phyloP scores from a whole-genome alignment of 2,888 invertebrate species.

The Pardosa pseudoannulata region DNA sequence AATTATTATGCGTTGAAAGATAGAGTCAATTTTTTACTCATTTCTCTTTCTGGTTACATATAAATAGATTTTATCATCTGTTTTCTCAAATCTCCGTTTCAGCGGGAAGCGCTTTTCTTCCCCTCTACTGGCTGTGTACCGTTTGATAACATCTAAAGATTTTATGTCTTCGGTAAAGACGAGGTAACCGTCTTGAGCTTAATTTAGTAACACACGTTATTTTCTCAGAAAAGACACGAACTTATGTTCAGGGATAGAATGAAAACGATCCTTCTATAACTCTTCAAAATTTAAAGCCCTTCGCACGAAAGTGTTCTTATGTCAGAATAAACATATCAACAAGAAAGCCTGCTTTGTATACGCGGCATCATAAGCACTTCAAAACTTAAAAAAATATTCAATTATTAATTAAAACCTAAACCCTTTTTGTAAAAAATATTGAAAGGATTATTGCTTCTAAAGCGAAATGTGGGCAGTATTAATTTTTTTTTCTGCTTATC shows the following conservation, averaged over 20 bases:
- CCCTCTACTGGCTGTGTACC: not conserved
- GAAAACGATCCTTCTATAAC: not conserved
- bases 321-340: no score
- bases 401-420: no score
- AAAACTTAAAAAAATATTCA: no score
- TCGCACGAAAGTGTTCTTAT: no score
- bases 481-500: no score
- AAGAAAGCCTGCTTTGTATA: no score
- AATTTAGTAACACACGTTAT: not conserved
- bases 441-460: no score
- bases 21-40: no score
- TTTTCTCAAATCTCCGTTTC: not conserved
- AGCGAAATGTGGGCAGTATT: no score
- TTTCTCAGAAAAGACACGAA: not conserved
- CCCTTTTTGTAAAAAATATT: no score
- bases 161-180: not conserved
- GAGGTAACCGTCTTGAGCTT: not conserved
- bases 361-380: no score
- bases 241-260: not conserved
- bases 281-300: not conserved
- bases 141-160: conserved; percentile 7
- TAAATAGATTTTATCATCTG: conserved; percentile 4
- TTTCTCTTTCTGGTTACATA: not conserved
- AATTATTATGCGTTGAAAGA: no score
- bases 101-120: not conserved